Evolutionary conservation across 2,113 vertebrate species (phyloP).

Genomic region (Channa maculata): DNA sequence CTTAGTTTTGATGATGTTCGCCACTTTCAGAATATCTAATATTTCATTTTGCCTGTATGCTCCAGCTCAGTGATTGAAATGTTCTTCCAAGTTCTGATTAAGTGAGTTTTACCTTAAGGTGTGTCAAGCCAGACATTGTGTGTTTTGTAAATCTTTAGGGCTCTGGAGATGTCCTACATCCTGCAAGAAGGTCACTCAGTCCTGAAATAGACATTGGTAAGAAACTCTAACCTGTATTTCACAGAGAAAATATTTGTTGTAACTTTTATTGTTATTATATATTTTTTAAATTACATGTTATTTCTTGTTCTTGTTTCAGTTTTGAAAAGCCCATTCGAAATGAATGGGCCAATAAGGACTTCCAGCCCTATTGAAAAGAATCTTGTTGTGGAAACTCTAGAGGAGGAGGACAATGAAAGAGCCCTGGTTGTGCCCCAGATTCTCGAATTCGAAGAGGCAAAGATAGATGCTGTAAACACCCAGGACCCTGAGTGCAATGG

Average conservation of each 20-base stretch:
- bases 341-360: constrained; percentile 65
- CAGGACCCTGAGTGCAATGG: constrained; percentile 29
- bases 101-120: no score
- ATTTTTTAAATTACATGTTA: neutral
- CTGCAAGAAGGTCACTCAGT: neutral
- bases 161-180: neutral
- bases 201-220: constrained; percentile 39
- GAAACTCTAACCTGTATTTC: neutral
- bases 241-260: neutral
- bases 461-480: neutral
- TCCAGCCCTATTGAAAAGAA: constrained; percentile 75
- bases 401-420: constrained; percentile 6
- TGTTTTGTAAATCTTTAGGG: constrained; percentile 32
- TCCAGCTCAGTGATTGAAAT: neutral
- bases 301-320: constrained; percentile 29
- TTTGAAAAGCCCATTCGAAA: constrained; percentile 48
- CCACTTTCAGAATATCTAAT: no score
- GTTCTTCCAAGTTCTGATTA: no score
- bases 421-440: constrained; percentile 49
- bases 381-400: neutral
- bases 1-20: no score
- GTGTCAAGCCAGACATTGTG: no score
- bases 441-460: constrained; percentile 46
- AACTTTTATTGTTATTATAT: neutral
- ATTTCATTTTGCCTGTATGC: neutral